Percentiles rank a stretch among this genome's conserved stretches.
Evolutionary conservation across 2,888 invertebrate species (phyloP).

Genomic region (Tholera decimalis): DNA sequence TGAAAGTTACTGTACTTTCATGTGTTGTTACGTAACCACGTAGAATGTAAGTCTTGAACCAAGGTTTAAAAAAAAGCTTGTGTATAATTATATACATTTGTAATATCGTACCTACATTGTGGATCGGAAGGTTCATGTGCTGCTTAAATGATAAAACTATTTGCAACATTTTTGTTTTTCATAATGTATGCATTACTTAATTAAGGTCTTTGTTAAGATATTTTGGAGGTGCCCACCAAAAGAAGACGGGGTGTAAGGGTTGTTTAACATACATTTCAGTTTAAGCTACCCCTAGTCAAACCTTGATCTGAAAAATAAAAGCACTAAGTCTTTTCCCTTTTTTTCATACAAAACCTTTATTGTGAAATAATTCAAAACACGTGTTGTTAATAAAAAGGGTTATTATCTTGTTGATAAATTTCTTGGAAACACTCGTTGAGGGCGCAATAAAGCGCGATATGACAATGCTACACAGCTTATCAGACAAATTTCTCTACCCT

Average conservation of each 20-base stretch:
- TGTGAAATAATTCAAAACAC: not conserved
- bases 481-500: not conserved
- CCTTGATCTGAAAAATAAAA: not conserved
- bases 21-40: not conserved
- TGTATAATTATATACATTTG: constrained; percentile 1
- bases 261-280: not conserved
- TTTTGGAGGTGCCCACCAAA: not conserved
- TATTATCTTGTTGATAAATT: not conserved
- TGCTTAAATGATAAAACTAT: constrained; percentile 3
- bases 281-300: not conserved
- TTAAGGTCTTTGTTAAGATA: not conserved
- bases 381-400: not conserved
- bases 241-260: not conserved
- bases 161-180: constrained; percentile 18
- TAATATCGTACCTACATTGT: not conserved
- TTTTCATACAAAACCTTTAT: not conserved
- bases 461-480: not conserved
- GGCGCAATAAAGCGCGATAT: not conserved
- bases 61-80: not conserved
- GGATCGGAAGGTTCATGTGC: not conserved
- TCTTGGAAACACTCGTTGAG: not conserved
- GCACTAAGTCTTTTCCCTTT: not conserved
- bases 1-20: not conserved
- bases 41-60: not conserved
- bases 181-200: not conserved